Evolutionary conservation across 2,888 invertebrate genomes (phyloP).

Genomic region (Cheilosia impressa): DNA sequence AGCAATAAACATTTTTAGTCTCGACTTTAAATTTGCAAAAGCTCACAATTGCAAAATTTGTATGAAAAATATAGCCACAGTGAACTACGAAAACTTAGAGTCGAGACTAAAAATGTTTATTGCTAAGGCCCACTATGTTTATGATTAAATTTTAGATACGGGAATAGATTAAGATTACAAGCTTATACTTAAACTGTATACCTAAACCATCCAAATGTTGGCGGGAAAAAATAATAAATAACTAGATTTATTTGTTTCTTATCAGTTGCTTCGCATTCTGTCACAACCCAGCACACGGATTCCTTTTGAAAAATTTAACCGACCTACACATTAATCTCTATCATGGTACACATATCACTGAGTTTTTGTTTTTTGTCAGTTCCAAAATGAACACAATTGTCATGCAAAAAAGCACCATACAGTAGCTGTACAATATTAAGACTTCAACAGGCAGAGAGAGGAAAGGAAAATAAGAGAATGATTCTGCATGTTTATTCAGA

Average conservation of each 20-base stretch:
- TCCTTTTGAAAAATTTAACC: slow-evolving; percentile 19
- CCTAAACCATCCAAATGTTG: background rate
- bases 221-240: slow-evolving; percentile 45
- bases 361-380: slow-evolving; percentile 10
- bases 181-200: no score
- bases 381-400: background rate
- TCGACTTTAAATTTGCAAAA: no score
- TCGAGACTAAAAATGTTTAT: no score
- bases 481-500: background rate
- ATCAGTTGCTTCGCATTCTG: slow-evolving; percentile 50
- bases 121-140: no score
- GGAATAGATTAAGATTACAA: no score
- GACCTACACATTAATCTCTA: slow-evolving; percentile 44
- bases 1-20: no score
- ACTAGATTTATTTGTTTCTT: slow-evolving; percentile 59
- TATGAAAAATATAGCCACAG: no score
- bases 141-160: no score
- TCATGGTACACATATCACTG: slow-evolving; percentile 38
- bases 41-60: no score
- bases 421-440: slow-evolving; percentile 25
- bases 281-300: slow-evolving; percentile 12
- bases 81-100: no score
- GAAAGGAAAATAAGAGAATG: background rate
- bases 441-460: slow-evolving; percentile 17
- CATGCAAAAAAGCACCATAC: slow-evolving; percentile 27